phyloP scores from a whole-genome alignment of 1,140 invertebrate species.

The Nebria ingens region DNA sequence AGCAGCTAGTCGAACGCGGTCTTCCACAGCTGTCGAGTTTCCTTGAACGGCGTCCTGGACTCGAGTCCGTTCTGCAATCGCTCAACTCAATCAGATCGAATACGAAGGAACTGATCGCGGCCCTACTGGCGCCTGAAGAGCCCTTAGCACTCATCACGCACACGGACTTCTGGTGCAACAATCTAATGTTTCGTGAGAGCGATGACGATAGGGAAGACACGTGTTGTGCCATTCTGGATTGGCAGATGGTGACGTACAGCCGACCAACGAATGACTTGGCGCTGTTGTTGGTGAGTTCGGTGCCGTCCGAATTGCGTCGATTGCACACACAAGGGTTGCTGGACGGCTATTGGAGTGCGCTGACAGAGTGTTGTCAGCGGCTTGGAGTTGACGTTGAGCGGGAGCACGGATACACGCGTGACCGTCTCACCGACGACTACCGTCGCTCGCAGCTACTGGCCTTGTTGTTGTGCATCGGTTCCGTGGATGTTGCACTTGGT shows the following conservation, averaged over 20 bases:
- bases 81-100: conserved; percentile 43
- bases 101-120: conserved; percentile 51
- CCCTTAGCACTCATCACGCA: conserved; percentile 62
- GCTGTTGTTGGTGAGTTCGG: conserved; percentile 63
- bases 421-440: conserved; percentile 51
- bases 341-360: conserved; percentile 54
- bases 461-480: conserved; percentile 64
- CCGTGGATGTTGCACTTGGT: conserved; percentile 61
- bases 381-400: conserved; percentile 49
- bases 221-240: conserved; percentile 67
- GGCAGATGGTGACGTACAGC: conserved; percentile 75
- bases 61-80: conserved; percentile 41
- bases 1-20: conserved; percentile 61
- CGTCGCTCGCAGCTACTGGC: conserved; percentile 59
- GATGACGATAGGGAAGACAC: conserved; percentile 28
- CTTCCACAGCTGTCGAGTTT: conserved; percentile 61
- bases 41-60: conserved; percentile 49
- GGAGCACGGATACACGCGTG: conserved; percentile 42
- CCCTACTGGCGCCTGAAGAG: conserved; percentile 50
- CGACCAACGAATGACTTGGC: conserved; percentile 68
- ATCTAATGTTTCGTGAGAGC: conserved; percentile 55
- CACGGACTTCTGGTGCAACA: conserved; percentile 76
- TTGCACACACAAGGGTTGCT: conserved; percentile 48
- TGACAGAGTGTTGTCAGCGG: conserved; percentile 42
- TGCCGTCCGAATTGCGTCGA: conserved; percentile 56